Base-by-base conservation (phyloP, 2,888 invertebrate genomes). In the Dicyrtoma fusca region DNA sequence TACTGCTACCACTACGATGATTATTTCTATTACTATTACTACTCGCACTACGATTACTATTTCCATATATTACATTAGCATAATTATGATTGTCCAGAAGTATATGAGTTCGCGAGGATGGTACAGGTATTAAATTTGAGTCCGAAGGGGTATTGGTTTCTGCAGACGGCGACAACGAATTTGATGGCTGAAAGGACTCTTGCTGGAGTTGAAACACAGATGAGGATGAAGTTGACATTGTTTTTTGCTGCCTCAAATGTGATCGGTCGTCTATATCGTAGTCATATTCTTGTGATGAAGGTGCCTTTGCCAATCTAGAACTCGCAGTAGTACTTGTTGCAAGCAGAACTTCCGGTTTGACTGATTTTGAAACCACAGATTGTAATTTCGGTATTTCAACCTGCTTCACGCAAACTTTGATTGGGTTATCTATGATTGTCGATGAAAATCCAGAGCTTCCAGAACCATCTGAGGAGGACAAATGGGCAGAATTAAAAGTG, bases 351-450 rank as follows among this genome's bases (percentile, higher is more conserved):
- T 76, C 76, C 11, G 74, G 45, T 61, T 78, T 77, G 14, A 77
- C 73, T 13, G 76, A 78, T 57, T 75, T 76, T 0, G 79, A 75
- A 21, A 76, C 72, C 1, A 76, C 71, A 23, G 77, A 74, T 63
- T 79, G 78, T 13, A 79, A 55, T 55, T 80, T 77, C 14, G 79
- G 79, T 26, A 78, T 79, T 47, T 80, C 80, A 10, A 77, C 75
- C 53, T 80, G 80, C 21, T 78, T 79, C 10, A 79, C 76, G 68
- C 75, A 76, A 14, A 80, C 78, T 71, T 77, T 75, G 25, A 77
- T 79, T 4, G 79, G 75, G n/a, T 25, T 59, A 34, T 76, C 72
- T 25, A 53, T 69, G 1, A 72, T 26, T 11, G 71, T 65, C 17
- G 44, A 62, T 5, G 72, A 69, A 19, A 69, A 66, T 6, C 65